Conservation (phyloP, 1,140 invertebrate genomes). For the Pinna nobilis region DNA sequence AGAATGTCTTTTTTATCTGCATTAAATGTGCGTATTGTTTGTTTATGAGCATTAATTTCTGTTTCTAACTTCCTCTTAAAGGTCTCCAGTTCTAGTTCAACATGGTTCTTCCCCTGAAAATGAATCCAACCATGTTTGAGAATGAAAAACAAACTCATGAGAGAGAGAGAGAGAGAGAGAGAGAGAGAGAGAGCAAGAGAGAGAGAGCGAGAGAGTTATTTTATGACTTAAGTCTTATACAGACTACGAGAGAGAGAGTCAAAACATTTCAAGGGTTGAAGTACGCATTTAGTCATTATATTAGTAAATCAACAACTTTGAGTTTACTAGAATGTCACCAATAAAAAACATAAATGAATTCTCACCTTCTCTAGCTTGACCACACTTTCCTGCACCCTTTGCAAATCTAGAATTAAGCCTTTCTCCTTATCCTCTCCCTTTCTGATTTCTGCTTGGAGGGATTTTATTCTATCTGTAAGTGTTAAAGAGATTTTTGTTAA, state of each 20-base stretch:
- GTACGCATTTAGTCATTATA: not conserved
- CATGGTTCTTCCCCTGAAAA: conserved; percentile 82
- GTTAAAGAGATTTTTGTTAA: not conserved
- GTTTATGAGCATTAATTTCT: conserved; percentile 91
- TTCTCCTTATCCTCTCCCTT: conserved; percentile 82
- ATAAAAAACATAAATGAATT: not conserved
- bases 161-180: not conserved
- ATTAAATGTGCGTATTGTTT: conserved; percentile 76
- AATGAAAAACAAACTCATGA: not conserved
- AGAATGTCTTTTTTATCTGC: conserved; percentile 81
- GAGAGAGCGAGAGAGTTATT: not conserved
- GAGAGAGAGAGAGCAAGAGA: no score
- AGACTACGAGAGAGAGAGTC: not conserved
- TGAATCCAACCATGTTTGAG: not conserved
- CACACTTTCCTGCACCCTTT: conserved; percentile 85
- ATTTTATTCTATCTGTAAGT: conserved; percentile 71
- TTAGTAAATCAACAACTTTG: not conserved
- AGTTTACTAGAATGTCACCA: not conserved
- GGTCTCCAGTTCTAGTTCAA: conserved; percentile 91
- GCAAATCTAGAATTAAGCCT: conserved; percentile 78
- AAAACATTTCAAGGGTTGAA: not conserved
- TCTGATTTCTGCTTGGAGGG: conserved; percentile 86
- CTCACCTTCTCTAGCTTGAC: conserved; percentile 88
- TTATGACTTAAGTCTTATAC: conserved; percentile 13
- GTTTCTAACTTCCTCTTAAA: conserved; percentile 91